Base-by-base conservation (phyloP, 2,888 invertebrate genomes). In the Toxonevra muliebris region DNA sequence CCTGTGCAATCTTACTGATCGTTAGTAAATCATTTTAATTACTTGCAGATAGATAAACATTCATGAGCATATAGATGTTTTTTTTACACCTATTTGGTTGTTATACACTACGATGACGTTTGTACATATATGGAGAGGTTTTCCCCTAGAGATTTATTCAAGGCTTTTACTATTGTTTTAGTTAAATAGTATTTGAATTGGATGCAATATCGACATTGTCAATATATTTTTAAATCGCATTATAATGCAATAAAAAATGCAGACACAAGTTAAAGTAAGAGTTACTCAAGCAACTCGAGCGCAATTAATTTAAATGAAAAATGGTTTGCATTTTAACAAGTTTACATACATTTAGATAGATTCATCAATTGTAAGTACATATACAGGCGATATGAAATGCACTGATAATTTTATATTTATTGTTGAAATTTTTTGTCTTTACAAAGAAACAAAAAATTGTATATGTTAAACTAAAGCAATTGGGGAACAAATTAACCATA, bases 241-340 rank as follows among this genome's bases (percentile, higher is more conserved):
- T n/a, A 11, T 13, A 60, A 41, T 60, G 15, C 60, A 60, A 15
- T 9, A 45, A 45, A 45, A 57, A 5, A 15, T n/a, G 40, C 13
- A 8, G 1, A 11, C n/a, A n/a, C 30, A 30, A 2, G 7, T 30
- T 41, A n/a, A 8, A 7, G 15, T 40, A 30, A 30, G 55, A 30
- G 17, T 57, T 57, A 8, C 45, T 45, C 45, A 11, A 41, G 42
- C 58, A 66, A 20, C 48, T 40, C 48, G 41, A 40, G 50, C 13
- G 42, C 61, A 57, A 61, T 61, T 66, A 66, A 66, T 66, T 55
- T 55, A 54, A 61, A 61, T 61, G 61, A 66, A 55, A 61, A 54
- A 61, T 66, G 57, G 41, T 48, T 55, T 61, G 17, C n/a, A 65
- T 61, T 54, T 53, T 54, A 12, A 45, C 60, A 61, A 41, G 19